phyloP scores from a whole-genome alignment of 2,113 vertebrate species.

The Chloroceryle aenea region DNA sequence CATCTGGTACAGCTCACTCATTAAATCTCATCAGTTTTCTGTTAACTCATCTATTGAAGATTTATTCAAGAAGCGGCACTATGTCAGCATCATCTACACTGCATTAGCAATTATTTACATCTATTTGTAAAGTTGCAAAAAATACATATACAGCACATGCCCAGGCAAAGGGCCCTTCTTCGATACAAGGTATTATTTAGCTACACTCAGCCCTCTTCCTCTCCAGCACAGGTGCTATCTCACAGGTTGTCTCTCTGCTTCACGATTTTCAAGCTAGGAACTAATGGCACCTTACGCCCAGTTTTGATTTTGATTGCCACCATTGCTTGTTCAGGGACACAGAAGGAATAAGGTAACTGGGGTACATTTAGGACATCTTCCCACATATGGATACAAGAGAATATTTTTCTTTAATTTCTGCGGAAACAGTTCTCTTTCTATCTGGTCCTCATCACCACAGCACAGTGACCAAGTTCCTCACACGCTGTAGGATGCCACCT shows the following conservation, averaged over 20 bases:
- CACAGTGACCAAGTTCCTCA: background rate
- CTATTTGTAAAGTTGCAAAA: background rate
- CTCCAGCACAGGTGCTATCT: background rate
- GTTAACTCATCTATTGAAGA: constrained; percentile 4
- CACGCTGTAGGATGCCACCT: background rate
- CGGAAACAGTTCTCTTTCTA: background rate
- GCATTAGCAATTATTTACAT: background rate
- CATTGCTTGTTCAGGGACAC: background rate
- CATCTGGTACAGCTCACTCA: constrained; percentile 5
- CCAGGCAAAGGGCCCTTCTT: background rate
- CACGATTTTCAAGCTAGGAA: background rate
- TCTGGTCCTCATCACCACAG: background rate
- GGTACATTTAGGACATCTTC: background rate
- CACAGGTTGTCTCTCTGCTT: background rate
- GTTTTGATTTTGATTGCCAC: background rate
- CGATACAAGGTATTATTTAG: background rate
- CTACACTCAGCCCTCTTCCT: background rate
- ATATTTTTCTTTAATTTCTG: background rate
- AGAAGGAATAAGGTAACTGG: background rate
- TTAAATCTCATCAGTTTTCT: background rate
- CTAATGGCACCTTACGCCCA: background rate
- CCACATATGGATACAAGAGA: background rate
- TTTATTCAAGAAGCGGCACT: background rate
- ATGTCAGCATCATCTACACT: background rate
- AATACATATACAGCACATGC: background rate